Conservation (phyloP, 2,797 vertebrate species). For the Eurystomus glaucurus region DNA sequence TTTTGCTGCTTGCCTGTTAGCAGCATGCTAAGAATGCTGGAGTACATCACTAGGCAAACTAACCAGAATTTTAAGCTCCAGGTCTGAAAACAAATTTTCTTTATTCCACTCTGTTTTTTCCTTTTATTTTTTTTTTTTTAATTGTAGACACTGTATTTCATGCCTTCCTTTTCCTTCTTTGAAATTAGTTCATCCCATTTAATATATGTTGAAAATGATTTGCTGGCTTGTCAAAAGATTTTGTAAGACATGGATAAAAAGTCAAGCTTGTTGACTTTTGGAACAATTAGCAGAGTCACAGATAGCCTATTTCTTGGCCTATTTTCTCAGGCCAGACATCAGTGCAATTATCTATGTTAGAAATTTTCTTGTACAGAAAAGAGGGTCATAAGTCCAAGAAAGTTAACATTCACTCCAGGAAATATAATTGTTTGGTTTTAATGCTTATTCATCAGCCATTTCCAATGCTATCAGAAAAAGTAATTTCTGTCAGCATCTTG, state of each 20-base stretch:
- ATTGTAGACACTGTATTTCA: background rate
- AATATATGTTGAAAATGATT: slow-evolving; percentile 65
- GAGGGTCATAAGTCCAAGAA: slow-evolving; percentile 59
- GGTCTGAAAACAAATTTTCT: slow-evolving; percentile 36
- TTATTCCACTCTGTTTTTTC: background rate
- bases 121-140: background rate
- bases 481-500: background rate
- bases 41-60: slow-evolving; percentile 2
- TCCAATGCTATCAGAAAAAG: slow-evolving; percentile 23
- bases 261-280: slow-evolving; percentile 62
- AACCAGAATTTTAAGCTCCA: background rate
- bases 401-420: slow-evolving; percentile 22
- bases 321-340: slow-evolving; percentile 64
- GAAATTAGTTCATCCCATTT: slow-evolving; percentile 63
- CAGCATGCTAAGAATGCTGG: slow-evolving; percentile 55
- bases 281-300: slow-evolving; percentile 72
- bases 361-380: slow-evolving; percentile 31
- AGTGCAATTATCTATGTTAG: slow-evolving; percentile 68
- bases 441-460: slow-evolving; percentile 41
- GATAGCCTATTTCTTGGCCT: slow-evolving; percentile 53
- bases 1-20: slow-evolving; percentile 65
- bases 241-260: slow-evolving; percentile 65
- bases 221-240: slow-evolving; percentile 68
- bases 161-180: slow-evolving; percentile 37
- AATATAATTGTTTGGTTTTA: slow-evolving; percentile 67